Evolutionary conservation across 37 sponge, comb jelly and placozoan genomes (phyloP), one percentile per base, ranked within the genome.

Genomic region (Petrosia ficiformis): DNA sequence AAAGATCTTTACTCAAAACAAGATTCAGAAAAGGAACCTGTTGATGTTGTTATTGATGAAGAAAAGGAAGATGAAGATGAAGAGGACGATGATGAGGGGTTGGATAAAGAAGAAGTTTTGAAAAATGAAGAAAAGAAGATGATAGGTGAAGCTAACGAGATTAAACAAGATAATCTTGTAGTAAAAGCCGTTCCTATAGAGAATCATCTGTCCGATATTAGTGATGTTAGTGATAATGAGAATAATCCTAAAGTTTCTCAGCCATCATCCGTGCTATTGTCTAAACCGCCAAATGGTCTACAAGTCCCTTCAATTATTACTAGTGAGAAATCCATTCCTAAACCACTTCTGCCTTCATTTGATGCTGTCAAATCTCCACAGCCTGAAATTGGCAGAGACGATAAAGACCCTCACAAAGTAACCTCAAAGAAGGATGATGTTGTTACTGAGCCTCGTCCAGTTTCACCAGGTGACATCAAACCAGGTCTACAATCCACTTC

Each of bases 121-220:
- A n/a, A 5, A 24, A 43, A 25, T n/a, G 26, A 10, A 5, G 43
- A 43, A 26, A 54, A 39, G 2, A 26, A 43, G 72, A 31, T 44
- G 31, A 39, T n/a, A 31, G 48, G 63, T 61, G 63, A 61, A 54
- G 32, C 19, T 36, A 43, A 29, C 74, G 30, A 59, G 59, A 36
- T 39, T 40, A 66, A 61, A 66, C 36, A 65, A 3, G 2, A 21
- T 22, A n/a, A 4, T 10, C 5, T 3, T 6, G 65, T 72, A 43
- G 39, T 63, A 4, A 40, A 66, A 26, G 65, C 42, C 6, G 43
- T 44, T 25, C 44, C 72, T 54, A 22, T 74, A 21, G 72, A 63
- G 39, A 70, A 8, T 59, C 60, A 86, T 21, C 82, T 77, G 72
- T 87, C 87, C 0, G 87, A 87, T 65, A 81, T 87, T 57, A 87